Evolutionary conservation across 2,797 vertebrate species (phyloP), one percentile per base, ranked within the genome.

Genomic region (Sebastes elongatus): DNA sequence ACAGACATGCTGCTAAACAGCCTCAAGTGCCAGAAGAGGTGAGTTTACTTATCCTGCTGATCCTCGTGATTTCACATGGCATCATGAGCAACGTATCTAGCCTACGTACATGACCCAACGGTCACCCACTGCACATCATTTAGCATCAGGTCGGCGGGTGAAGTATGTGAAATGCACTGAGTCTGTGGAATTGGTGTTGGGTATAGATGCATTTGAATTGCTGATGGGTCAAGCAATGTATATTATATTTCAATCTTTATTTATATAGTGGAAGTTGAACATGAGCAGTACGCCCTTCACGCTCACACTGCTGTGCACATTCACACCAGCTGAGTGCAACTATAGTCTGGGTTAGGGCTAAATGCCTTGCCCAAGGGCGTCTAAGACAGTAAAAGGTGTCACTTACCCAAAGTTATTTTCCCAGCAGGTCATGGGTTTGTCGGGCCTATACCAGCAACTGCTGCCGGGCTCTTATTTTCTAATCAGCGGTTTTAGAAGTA

Each of bases 1-100:
- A 94, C 94, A 95, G 92, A 94, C 94, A 92, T 89, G 93, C 94
- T 91, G 92, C 92, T 94, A 88, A 89, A 92, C 87, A 89, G 90
- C 89, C 89, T 90, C 86, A 83, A 87, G 90, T 90, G 92, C 91
- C 95, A 95, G 89, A 90, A 94, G 87, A 93, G 87, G 91, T 85
- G 92, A 92, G 86, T 90, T 93, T 86, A 84, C 90, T 92, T 81
- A 86, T 93, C 84, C 84, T 72, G 79, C 86, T 86, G 92, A 87
- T 91, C 89, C 90, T 91, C 90, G 92, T 90, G 87, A 90, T 83
- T 92, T 89, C 80, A 86, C 86, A 91, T 88, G 83, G 83, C 88
- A 91, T 87, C 80, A 71, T 82, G 81, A 84, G 78, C 76, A 86
- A 79, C 42, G 64, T 76, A 83, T 46, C 42, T 18, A 46, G 42